These are phyloP conservation scores for Heterocephalus glaber DNA, from an alignment of 2,113 vertebrate genomes.

Conservation along the genomic window DNA sequence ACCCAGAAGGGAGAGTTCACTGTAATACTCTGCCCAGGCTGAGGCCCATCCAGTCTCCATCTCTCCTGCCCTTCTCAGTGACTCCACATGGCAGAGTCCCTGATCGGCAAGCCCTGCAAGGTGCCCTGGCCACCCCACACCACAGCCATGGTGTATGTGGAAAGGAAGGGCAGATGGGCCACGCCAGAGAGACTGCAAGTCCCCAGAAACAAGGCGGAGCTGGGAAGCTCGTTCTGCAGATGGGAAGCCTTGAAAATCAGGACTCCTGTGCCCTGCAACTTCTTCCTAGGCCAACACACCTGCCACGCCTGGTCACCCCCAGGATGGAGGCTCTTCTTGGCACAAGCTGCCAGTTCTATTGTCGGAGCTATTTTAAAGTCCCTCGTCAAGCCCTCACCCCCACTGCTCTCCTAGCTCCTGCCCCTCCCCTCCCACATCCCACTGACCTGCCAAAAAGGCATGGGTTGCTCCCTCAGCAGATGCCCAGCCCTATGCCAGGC, in stretches of 20 bases:
- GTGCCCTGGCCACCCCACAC: neutral
- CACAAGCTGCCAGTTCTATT: neutral
- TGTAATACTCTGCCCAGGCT: neutral
- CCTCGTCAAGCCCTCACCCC: neutral
- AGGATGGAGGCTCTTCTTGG: neutral
- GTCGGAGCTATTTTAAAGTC: neutral
- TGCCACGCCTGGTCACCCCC: neutral
- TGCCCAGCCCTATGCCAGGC: neutral
- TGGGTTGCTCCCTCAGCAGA: accelerated
- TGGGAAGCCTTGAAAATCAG: neutral
- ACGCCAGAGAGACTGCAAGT: accelerated
- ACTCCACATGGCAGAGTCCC: neutral
- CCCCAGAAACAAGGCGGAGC: neutral
- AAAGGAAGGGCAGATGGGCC: neutral
- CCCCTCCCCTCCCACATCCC: neutral
- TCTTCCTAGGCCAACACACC: neutral
- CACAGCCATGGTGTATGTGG: neutral
- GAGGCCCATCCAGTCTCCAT: neutral
- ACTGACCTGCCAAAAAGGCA: neutral
- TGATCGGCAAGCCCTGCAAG: neutral
- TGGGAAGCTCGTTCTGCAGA: neutral
- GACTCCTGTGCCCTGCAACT: neutral
- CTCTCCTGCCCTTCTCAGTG: neutral
- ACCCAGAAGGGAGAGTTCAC: neutral
- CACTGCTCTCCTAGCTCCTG: accelerated